These are phyloP conservation scores for Drosophila erecta DNA, from an alignment of 1,140 invertebrate species.

Conservation along the genomic window DNA sequence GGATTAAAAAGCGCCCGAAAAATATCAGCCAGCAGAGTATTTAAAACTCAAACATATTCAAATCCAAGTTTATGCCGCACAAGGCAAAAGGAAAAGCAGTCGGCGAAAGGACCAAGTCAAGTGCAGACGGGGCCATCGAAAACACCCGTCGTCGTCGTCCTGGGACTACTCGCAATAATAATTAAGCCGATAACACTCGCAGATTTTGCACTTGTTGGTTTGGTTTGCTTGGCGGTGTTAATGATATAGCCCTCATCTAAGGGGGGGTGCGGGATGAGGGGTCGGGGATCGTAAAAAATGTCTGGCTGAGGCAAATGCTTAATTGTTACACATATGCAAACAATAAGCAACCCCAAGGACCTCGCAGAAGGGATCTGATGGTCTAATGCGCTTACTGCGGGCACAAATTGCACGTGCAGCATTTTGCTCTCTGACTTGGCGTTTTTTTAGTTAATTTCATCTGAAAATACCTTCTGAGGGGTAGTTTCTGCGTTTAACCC, in stretches of 20 bases:
- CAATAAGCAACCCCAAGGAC: conserved; percentile 66
- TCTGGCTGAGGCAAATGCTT: conserved; percentile 71
- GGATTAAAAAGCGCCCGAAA: conserved; percentile 59
- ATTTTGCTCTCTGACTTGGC: conserved; percentile 59
- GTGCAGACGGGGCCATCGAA: conserved; percentile 53
- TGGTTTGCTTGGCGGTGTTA: conserved; percentile 61
- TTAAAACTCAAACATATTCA: conserved; percentile 78
- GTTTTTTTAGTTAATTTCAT: conserved; percentile 66
- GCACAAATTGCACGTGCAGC: conserved; percentile 79
- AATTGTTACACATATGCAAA: conserved; percentile 83
- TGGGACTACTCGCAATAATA: conserved; percentile 79
- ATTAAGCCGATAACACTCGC: conserved; percentile 81
- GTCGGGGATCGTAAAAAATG: conserved; percentile 67
- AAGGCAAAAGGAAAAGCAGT: neutral
- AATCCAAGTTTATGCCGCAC: conserved; percentile 74
- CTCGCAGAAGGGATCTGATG: conserved; percentile 25
- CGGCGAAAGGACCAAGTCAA: conserved; percentile 43
- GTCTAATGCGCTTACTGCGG: conserved; percentile 78
- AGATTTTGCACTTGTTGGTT: conserved; percentile 77
- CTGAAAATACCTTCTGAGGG: conserved; percentile 45
- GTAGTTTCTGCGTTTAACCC: conserved; percentile 64
- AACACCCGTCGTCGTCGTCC: conserved; percentile 60
- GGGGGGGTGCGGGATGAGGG: neutral
- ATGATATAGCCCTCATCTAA: conserved; percentile 32
- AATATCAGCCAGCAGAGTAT: conserved; percentile 54